A percentile compares a stretch with the other conserved stretches of the same genome.
phyloP scores from a whole-genome alignment of 2,113 vertebrate species.

The Perognathus longimembris region DNA sequence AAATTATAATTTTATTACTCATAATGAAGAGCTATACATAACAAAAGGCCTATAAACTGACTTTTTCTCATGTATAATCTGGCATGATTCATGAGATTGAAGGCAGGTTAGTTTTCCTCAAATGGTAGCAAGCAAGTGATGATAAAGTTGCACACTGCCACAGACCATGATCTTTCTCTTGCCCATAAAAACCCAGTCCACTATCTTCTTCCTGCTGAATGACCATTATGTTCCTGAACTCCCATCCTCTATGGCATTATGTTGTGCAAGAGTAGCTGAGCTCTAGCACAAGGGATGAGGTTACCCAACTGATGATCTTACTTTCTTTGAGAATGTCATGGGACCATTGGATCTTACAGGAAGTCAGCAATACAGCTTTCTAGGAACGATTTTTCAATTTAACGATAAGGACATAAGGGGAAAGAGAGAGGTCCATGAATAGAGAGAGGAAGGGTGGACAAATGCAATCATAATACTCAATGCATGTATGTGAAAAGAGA shows the following conservation, averaged over 20 bases:
- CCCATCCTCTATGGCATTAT: neutral
- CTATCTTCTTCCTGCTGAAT: neutral
- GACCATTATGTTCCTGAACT: neutral
- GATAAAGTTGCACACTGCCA: neutral
- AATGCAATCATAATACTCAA: too few relatives aligned
- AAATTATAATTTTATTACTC: slow-evolving; percentile 25
- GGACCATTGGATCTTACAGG: neutral
- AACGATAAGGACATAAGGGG: neutral
- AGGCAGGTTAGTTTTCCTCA: slow-evolving; percentile 3
- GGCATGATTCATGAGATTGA: neutral
- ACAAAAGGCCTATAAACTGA: neutral
- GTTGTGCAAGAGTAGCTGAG: neutral
- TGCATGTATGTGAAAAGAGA: too few relatives aligned
- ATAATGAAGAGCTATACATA: neutral
- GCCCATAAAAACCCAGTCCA: neutral
- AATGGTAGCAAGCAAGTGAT: neutral
- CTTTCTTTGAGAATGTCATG: neutral
- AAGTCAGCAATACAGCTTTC: neutral
- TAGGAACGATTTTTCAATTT: neutral
- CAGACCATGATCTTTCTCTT: neutral
- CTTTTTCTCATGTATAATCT: neutral
- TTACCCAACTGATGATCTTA: neutral
- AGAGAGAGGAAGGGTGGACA: too few relatives aligned
- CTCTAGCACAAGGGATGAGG: neutral
- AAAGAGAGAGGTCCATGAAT: too few relatives aligned